These are phyloP conservation scores for Drosophila greeni DNA, from an alignment of 2,888 invertebrate species.

Conservation along the genomic window DNA sequence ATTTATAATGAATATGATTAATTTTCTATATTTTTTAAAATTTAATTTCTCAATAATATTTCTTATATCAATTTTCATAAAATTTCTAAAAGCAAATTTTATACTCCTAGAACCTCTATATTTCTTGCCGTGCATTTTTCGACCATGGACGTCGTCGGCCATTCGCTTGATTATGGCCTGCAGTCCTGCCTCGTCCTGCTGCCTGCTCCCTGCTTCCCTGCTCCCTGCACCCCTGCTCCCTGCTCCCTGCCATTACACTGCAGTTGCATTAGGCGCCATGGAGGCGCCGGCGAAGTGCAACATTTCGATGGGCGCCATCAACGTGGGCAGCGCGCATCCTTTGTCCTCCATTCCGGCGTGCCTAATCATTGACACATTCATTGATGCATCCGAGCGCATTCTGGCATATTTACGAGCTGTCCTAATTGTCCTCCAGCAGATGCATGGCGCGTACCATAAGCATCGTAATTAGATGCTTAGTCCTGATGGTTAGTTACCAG, in stretches of 20 bases:
- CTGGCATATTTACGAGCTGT: conserved; percentile 62
- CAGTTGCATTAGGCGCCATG: conserved; percentile 62
- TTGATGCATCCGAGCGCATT: conserved; percentile 59
- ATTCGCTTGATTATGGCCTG: conserved; percentile 63
- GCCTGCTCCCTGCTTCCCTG: neutral
- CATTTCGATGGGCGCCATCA: conserved; percentile 64
- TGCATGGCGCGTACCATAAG: neutral
- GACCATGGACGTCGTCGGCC: conserved; percentile 32
- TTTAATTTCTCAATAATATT: neutral
- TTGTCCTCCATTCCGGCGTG: conserved; percentile 19
- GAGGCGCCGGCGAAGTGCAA: conserved; percentile 48
- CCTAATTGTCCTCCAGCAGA: conserved; percentile 53
- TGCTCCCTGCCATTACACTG: conserved; percentile 30
- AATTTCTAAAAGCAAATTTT: neutral
- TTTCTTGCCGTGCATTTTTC: conserved; percentile 52
- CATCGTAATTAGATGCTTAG: neutral
- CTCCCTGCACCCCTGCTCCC: neutral
- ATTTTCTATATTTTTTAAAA: too few relatives aligned
- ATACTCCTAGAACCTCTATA: too few relatives aligned
- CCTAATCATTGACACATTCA: conserved; percentile 72
- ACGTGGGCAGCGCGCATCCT: conserved; percentile 40
- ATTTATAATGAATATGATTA: too few relatives aligned
- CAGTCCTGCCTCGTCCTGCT: conserved; percentile 6
- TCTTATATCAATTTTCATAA: neutral
- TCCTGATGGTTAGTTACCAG: neutral